Conservation (phyloP, 2,113 vertebrate genomes). For the Scalopus aquaticus region DNA sequence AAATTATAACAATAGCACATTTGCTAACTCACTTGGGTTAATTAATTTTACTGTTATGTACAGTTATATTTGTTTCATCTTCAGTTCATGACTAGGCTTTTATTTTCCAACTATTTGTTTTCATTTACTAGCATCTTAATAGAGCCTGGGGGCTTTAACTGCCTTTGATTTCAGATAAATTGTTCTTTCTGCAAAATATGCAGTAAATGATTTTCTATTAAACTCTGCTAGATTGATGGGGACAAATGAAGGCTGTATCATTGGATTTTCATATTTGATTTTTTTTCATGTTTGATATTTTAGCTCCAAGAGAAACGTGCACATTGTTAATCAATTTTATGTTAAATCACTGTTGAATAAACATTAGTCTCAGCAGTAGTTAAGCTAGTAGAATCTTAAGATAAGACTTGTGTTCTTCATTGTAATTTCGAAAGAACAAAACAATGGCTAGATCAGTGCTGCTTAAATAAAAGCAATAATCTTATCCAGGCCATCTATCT, state of each 20-base stretch:
- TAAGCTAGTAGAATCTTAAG: background rate
- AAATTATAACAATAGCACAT: background rate
- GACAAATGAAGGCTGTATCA: background rate
- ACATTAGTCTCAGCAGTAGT: background rate
- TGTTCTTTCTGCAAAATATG: constrained; percentile 18
- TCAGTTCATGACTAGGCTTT: background rate
- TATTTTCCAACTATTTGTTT: background rate
- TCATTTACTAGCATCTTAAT: background rate
- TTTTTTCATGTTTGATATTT: background rate
- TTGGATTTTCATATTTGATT: constrained; percentile 7
- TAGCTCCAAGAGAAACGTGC: background rate
- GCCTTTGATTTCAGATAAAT: constrained; percentile 21
- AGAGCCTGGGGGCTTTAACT: background rate
- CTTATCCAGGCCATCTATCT: background rate
- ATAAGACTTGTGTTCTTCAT: background rate
- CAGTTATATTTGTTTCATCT: background rate
- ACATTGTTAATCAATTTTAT: constrained; percentile 26
- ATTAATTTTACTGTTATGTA: background rate
- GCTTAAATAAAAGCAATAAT: background rate
- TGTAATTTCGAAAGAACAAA: background rate
- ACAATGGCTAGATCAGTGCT: background rate
- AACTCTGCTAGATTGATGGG: background rate
- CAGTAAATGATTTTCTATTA: background rate
- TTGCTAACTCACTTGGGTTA: background rate
- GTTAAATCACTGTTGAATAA: background rate